Percentiles rank a stretch among this genome's conserved stretches.
Conservation (phyloP, 2,113 vertebrate genomes). For the Noctilio leporinus region DNA sequence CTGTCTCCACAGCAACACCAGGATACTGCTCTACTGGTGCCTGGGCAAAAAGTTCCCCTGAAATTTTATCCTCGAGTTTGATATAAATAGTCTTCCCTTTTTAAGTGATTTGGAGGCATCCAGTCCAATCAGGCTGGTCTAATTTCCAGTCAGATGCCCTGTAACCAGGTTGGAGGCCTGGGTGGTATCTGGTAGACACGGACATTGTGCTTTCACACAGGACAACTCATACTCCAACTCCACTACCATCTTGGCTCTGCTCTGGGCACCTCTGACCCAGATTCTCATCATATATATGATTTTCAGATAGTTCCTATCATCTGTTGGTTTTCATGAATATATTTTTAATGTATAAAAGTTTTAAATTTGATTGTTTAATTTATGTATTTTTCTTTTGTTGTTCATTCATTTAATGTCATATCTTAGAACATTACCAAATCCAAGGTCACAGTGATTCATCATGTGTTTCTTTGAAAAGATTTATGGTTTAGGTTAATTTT, state of each 20-base stretch:
- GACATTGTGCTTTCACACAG: too few species aligned
- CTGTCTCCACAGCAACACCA: constrained; percentile 91
- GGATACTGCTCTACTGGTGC: constrained; percentile 92
- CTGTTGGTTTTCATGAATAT: neutral
- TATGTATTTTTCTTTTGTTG: neutral
- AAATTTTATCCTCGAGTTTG: constrained; percentile 96
- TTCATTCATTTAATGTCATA: neutral
- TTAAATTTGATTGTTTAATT: neutral
- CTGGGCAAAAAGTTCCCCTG: constrained; percentile 96
- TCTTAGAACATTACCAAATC: neutral
- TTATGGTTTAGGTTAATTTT: neutral
- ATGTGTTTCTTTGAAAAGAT: neutral
- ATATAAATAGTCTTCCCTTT: constrained; percentile 93
- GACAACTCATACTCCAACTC: too few species aligned
- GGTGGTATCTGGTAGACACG: too few species aligned
- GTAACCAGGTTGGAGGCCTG: too few species aligned
- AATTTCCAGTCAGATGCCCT: constrained; percentile 99
- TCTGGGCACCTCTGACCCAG: too few species aligned
- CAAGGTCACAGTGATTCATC: neutral
- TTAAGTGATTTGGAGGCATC: constrained; percentile 93
- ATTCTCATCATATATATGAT: neutral
- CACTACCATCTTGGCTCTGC: too few species aligned
- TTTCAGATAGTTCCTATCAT: neutral
- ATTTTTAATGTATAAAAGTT: neutral
- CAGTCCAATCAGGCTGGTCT: constrained; percentile 95